Conservation (phyloP, 2,113 vertebrate genomes). For the Varanus salvator region DNA sequence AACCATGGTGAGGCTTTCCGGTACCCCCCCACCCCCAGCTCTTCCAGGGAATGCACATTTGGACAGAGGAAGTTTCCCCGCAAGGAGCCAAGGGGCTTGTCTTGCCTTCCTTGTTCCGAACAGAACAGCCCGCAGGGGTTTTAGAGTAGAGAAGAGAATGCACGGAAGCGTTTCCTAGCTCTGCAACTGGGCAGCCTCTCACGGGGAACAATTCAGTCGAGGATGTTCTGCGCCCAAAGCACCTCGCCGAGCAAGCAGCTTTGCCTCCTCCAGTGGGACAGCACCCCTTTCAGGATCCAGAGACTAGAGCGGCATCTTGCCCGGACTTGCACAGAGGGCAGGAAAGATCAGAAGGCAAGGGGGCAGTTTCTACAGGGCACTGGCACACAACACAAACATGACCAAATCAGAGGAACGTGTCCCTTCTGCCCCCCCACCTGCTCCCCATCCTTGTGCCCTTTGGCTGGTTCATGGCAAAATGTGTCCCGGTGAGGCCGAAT, state of each 20-base stretch:
- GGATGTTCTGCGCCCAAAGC: not conserved
- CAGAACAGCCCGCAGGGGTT: too few relatives aligned
- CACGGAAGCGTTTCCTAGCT: not conserved
- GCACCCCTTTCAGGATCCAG: not conserved
- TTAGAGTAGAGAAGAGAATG: too few relatives aligned
- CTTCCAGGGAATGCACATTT: too few relatives aligned
- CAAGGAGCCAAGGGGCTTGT: too few relatives aligned
- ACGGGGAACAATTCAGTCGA: too few relatives aligned
- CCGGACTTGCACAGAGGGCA: not conserved
- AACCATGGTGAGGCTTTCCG: too few relatives aligned
- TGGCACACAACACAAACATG: too few relatives aligned
- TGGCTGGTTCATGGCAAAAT: not conserved
- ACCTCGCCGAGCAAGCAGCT: not conserved
- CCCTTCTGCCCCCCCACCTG: not conserved
- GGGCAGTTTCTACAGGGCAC: not conserved
- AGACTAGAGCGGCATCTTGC: not conserved
- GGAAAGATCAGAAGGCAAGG: not conserved
- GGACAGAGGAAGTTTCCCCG: too few relatives aligned
- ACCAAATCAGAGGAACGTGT: not conserved
- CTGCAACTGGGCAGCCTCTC: not conserved
- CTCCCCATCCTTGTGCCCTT: too few relatives aligned
- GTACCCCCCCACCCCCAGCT: too few relatives aligned
- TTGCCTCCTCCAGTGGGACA: not conserved
- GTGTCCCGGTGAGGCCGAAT: not conserved
- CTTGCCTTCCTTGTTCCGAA: too few relatives aligned